Conservation (phyloP, 2,888 invertebrate species). For the Hanleya hanleyi region DNA sequence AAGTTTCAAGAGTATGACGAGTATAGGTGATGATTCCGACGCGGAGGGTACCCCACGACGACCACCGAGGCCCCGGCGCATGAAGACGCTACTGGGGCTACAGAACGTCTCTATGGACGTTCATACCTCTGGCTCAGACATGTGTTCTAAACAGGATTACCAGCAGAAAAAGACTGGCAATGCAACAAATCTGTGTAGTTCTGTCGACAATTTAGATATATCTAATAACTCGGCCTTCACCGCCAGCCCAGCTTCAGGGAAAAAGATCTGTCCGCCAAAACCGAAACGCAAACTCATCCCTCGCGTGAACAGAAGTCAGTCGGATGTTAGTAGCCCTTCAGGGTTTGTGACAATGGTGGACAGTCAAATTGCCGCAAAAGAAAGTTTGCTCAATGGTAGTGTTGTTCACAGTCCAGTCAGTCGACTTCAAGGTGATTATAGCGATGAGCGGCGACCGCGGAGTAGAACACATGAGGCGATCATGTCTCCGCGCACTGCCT, state of each 20-base stretch:
- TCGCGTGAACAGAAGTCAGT: conserved; percentile 55
- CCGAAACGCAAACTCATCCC: conserved; percentile 55
- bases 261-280: conserved; percentile 48
- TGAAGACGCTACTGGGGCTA: background rate
- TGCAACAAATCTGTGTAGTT: background rate
- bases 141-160: too few relatives aligned
- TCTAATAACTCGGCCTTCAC: background rate
- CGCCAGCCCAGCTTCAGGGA: background rate
- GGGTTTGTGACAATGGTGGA: conserved; percentile 41
- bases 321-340: conserved; percentile 46
- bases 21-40: background rate
- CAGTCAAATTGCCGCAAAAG: conserved; percentile 5
- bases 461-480: background rate
- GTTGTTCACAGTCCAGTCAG: background rate
- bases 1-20: background rate
- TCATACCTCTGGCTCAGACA: background rate
- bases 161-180: too few relatives aligned
- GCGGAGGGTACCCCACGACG: background rate
- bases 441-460: background rate
- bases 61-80: background rate
- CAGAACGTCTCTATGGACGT: background rate
- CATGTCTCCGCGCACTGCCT: background rate
- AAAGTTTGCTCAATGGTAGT: background rate
- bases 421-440: too few relatives aligned
- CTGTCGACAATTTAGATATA: background rate